Percentiles rank a stretch among this genome's conserved stretches.
These are phyloP conservation scores for Glomeris marginata DNA, from an alignment of 2,888 invertebrate genomes.

Conservation along the genomic window DNA sequence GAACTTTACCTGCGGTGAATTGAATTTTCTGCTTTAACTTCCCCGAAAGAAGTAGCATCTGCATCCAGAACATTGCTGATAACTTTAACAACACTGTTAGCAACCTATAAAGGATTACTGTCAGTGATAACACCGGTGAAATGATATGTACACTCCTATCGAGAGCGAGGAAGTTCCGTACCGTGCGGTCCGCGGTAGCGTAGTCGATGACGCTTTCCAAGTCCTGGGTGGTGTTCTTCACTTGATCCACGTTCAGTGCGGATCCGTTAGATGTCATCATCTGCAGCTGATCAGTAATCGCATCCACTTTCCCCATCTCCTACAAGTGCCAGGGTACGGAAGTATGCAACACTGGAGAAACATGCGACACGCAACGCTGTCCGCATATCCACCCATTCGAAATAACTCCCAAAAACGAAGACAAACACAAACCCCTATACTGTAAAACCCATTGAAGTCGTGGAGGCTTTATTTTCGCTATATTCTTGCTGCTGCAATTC, in stretches of 20 bases:
- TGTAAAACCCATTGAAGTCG: too few relatives aligned
- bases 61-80: conserved; percentile 26
- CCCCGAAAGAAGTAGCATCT: conserved; percentile 23
- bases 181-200: conserved; percentile 16
- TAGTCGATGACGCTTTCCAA: conserved; percentile 20
- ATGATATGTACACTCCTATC: too few relatives aligned
- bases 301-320: conserved; percentile 20
- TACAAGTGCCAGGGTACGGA: conserved; percentile 1
- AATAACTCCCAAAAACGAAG: too few relatives aligned
- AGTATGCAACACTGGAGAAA: too few relatives aligned
- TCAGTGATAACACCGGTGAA: too few relatives aligned
- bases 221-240: conserved; percentile 22
- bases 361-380: too few relatives aligned
- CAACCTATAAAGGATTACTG: conserved; percentile 21
- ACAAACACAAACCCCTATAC: too few relatives aligned
- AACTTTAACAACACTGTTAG: conserved; percentile 22
- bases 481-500: too few relatives aligned
- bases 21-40: conserved; percentile 21
- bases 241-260: conserved; percentile 20
- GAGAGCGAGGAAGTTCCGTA: conserved; percentile 9
- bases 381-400: too few relatives aligned
- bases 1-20: conserved; percentile 23
- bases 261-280: conserved; percentile 21
- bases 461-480: too few relatives aligned
- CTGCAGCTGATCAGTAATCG: conserved; percentile 20